phyloP scores from a whole-genome alignment of 2,797 vertebrate genomes.

The Ambastaia sidthimunki region DNA sequence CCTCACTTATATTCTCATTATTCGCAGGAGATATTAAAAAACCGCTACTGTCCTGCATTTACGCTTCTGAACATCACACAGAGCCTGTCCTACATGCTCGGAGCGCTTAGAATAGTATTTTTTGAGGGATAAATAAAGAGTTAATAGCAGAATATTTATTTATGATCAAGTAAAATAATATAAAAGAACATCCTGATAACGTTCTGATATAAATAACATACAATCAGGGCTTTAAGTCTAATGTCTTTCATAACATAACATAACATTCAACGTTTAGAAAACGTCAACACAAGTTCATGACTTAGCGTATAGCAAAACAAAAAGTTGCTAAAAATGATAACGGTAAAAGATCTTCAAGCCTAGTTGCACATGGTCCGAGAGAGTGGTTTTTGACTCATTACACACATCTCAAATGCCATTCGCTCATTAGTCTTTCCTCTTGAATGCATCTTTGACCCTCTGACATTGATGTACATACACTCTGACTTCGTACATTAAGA shows the following conservation, averaged over 20 bases:
- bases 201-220: no score
- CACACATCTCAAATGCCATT: constrained; percentile 37
- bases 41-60: constrained; percentile 15
- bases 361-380: constrained; percentile 3
- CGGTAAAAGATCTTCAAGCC: constrained; percentile 13
- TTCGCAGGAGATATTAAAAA: constrained; percentile 13
- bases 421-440: constrained; percentile 34
- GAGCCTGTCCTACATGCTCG: not conserved
- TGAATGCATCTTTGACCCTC: constrained; percentile 37
- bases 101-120: not conserved
- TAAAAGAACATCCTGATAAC: no score
- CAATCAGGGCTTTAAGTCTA: no score
- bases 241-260: no score
- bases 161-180: not conserved
- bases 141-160: not conserved
- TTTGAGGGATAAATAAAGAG: not conserved
- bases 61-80: not conserved
- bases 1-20: constrained; percentile 28
- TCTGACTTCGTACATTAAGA: constrained; percentile 43
- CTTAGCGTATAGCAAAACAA: not conserved
- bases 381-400: constrained; percentile 42
- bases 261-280: no score
- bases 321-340: not conserved
- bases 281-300: not conserved
- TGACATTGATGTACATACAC: constrained; percentile 24